Evolutionary conservation across 2,113 vertebrate species (phyloP).

Genomic region (Alligator mississippiensis): DNA sequence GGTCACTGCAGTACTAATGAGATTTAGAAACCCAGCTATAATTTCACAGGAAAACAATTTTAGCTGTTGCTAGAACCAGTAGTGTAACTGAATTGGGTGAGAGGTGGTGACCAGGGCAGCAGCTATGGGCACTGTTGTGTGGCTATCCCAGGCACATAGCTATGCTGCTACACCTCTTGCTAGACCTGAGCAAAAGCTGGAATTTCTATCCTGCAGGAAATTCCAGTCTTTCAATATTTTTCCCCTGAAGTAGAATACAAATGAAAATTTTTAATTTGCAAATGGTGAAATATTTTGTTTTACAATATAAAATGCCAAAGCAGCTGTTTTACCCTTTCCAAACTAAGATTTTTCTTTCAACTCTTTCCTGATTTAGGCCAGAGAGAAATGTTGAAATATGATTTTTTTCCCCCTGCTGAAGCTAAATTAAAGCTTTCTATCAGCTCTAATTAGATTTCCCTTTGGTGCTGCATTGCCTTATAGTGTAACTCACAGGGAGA

Average conservation of each 20-base stretch:
- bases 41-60: neutral
- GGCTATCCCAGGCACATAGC: no score
- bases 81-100: no score
- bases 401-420: neutral
- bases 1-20: neutral
- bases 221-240: neutral
- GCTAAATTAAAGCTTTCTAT: neutral
- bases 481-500: no score
- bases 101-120: no score
- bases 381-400: neutral
- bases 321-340: neutral
- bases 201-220: neutral
- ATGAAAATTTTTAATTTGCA: neutral
- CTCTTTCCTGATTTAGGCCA: neutral
- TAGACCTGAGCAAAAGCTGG: neutral
- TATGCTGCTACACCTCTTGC: no score
- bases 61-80: no score
- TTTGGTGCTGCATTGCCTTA: neutral
- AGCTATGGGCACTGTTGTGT: no score
- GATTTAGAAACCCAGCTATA: neutral
- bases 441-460: neutral
- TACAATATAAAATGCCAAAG: neutral
- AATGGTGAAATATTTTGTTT: neutral
- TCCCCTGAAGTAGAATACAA: neutral
- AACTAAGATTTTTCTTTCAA: neutral